Conservation (phyloP, 2,888 invertebrate species). For the Chrysina gloriosa region DNA sequence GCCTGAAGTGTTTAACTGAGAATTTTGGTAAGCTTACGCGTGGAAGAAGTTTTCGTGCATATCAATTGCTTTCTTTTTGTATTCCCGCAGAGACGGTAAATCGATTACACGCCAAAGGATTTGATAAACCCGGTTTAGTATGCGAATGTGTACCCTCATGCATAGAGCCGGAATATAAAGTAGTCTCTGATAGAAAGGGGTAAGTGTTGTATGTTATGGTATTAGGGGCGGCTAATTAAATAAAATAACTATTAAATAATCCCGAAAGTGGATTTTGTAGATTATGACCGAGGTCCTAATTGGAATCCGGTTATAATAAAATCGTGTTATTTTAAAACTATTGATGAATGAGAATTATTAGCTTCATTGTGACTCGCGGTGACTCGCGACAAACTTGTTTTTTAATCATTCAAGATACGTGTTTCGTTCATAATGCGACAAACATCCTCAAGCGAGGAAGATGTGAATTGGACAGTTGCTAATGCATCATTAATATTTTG, state of each 20-base stretch:
- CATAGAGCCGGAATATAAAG: constrained; percentile 70
- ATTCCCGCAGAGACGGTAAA: constrained; percentile 61
- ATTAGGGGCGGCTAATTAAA: constrained; percentile 17
- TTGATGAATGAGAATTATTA: too few species aligned
- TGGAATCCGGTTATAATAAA: constrained; percentile 52
- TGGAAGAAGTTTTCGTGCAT: constrained; percentile 7
- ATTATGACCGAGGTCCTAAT: constrained; percentile 7
- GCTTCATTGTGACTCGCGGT: too few species aligned
- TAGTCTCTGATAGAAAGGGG: constrained; percentile 66
- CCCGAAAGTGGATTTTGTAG: background rate
- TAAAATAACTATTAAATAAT: constrained; percentile 37
- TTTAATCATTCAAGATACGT: too few species aligned
- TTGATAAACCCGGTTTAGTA: constrained; percentile 63
- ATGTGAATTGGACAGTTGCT: too few species aligned
- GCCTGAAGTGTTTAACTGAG: constrained; percentile 69
- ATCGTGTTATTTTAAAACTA: too few species aligned
- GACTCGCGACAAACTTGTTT: too few species aligned
- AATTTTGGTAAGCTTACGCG: constrained; percentile 60
- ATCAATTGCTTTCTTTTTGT: constrained; percentile 29
- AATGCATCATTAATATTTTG: too few species aligned
- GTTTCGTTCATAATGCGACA: too few species aligned
- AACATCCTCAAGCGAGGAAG: too few species aligned
- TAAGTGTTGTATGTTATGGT: constrained; percentile 56
- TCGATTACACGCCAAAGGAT: constrained; percentile 63
- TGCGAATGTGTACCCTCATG: constrained; percentile 73